Evolutionary conservation across 1,140 invertebrate genomes (phyloP).

Genomic region (Drosophila lacertosa): DNA sequence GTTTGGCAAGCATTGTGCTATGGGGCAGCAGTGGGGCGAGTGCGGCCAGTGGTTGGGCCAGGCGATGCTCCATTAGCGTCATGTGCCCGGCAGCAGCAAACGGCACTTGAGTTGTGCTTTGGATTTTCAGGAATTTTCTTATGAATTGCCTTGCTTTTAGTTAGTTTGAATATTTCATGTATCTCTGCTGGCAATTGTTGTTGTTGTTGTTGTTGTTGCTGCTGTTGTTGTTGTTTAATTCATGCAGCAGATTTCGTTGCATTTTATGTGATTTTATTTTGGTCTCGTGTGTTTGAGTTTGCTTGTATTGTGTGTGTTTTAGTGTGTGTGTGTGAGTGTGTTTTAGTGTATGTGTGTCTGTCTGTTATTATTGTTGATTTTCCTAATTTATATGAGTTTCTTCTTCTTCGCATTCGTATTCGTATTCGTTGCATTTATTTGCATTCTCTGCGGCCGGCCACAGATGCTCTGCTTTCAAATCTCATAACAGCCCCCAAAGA

Average conservation of each 20-base stretch:
- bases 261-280: slow-evolving; percentile 72
- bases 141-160: slow-evolving; percentile 57
- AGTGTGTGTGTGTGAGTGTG: slow-evolving; percentile 1
- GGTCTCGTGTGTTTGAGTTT: slow-evolving; percentile 8
- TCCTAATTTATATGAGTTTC: slow-evolving; percentile 51
- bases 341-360: slow-evolving; percentile 9
- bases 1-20: slow-evolving; percentile 41
- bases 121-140: slow-evolving; percentile 58
- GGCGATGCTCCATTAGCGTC: slow-evolving; percentile 63
- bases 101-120: slow-evolving; percentile 32
- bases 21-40: slow-evolving; percentile 30
- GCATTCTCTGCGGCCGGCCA: slow-evolving; percentile 42
- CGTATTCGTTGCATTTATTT: slow-evolving; percentile 54
- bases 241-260: slow-evolving; percentile 61
- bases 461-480: slow-evolving; percentile 27
- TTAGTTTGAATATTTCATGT: slow-evolving; percentile 60
- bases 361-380: slow-evolving; percentile 53
- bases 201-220: slow-evolving; percentile 17
- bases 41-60: slow-evolving; percentile 17
- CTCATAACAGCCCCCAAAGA: slow-evolving; percentile 15
- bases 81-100: slow-evolving; percentile 44
- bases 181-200: slow-evolving; percentile 43
- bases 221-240: slow-evolving; percentile 41
- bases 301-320: slow-evolving; percentile 4
- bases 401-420: no score